Evolutionary conservation across 2,888 invertebrate genomes (phyloP), one percentile per base, ranked within the genome.

Genomic region (Coecobrya sp.): DNA sequence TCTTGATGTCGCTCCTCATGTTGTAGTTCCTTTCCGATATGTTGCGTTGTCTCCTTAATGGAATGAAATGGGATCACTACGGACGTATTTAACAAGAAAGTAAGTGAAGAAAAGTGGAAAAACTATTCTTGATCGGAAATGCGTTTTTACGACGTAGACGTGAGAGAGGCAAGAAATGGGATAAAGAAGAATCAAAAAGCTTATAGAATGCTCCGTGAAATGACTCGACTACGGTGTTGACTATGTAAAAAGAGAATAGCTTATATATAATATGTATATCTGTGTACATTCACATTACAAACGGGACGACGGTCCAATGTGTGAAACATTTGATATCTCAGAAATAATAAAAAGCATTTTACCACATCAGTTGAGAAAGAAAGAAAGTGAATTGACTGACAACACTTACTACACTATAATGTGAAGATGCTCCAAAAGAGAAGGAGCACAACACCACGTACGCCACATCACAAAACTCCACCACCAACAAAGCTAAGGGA

Each of bases 331-430:
- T 86, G 94, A 94, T 93, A 93, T 93, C 86, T 89, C 85, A 91
- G 73, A 93, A 94, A 89, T 68, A 55, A 86, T 73, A 93, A 93
- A 94, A 94, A 94, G 92, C 94, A 93, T 94, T 87, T 94, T 93
- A 89, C 93, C 93, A 89, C 94, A 94, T 94, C 93, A 93, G 16
- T 19, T 68, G 2, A 22, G 79, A 0, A 79, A 79, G 52, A 27
- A 52, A 79, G 55, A 59, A 87, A 87, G 87, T 79, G 87, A 62
- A 87, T 87, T 87, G 79, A 87, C 87, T 87, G 79, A 87, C 87
- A 87, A 79, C 42, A 59, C 70, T 42, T 70, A 36, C 30, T n/a
- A n/a, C n/a, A n/a, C n/a, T n/a, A 52, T 10, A 36, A 45, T n/a
- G 45, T 19, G 49, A 52, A 30, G 45, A 86, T 52, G 49, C 27